phyloP scores from a whole-genome alignment of 2,888 invertebrate species.

The Parnassius mnemosyne region DNA sequence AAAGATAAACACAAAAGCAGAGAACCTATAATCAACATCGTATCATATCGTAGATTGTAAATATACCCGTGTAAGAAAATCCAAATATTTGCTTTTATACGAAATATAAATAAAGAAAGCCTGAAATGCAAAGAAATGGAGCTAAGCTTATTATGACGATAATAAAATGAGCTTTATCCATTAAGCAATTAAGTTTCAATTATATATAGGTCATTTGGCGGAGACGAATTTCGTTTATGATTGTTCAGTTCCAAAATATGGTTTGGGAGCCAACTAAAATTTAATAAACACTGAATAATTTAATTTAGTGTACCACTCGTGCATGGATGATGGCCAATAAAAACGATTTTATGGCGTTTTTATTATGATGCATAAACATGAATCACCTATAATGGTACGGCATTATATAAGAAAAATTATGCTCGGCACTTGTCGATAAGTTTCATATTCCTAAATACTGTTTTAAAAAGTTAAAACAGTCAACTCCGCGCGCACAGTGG shows the following conservation, averaged over 20 bases:
- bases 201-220: conserved; percentile 56
- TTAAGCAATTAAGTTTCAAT: conserved; percentile 36
- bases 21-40: no score
- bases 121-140: conserved; percentile 3
- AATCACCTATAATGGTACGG: conserved; percentile 67
- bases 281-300: conserved; percentile 77
- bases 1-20: no score
- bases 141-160: conserved; percentile 21
- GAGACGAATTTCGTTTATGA: conserved; percentile 53
- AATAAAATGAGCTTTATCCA: conserved; percentile 11
- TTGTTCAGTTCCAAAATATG: conserved; percentile 65
- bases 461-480: conserved; percentile 16
- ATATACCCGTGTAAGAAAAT: no score
- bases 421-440: conserved; percentile 46
- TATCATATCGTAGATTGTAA: no score
- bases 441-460: conserved; percentile 21
- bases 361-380: conserved; percentile 78
- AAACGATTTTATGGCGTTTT: conserved; percentile 73
- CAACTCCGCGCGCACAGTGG: conserved; percentile 8
- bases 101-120: neutral
- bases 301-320: conserved; percentile 69
- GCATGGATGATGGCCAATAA: conserved; percentile 76
- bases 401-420: conserved; percentile 52
- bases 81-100: neutral
- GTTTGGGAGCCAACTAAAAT: conserved; percentile 68